Evolutionary conservation across 2,888 invertebrate genomes (phyloP).

Genomic region (Drosophila villosipedis): DNA sequence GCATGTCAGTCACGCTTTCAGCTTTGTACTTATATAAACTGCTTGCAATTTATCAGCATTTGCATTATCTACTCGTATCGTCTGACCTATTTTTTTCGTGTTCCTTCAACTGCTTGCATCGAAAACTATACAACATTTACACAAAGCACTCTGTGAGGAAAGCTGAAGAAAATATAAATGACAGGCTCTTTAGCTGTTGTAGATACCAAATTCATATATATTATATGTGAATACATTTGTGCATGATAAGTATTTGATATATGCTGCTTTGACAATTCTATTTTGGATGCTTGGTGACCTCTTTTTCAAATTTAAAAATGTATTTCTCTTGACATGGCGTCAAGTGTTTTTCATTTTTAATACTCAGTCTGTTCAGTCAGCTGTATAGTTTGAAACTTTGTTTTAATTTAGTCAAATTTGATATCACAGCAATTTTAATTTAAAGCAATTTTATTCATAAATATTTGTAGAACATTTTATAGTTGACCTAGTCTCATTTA

Average conservation of each 20-base stretch:
- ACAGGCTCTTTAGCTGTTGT: background rate
- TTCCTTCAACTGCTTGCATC: constrained; percentile 3
- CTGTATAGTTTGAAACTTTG: background rate
- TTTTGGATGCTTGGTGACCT: background rate
- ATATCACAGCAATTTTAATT: background rate
- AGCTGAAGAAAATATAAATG: background rate
- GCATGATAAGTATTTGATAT: background rate
- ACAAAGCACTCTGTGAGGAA: background rate
- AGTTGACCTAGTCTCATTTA: background rate
- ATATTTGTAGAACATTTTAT: background rate
- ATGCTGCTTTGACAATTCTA: background rate
- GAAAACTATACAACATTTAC: constrained; percentile 12
- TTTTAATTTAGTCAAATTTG: background rate
- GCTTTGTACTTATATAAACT: constrained; percentile 70
- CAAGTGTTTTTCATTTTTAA: background rate
- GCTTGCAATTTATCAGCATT: constrained; percentile 77
- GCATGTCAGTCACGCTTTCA: constrained; percentile 81
- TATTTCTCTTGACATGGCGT: background rate
- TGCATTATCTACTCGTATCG: constrained; percentile 44
- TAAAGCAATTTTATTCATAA: background rate
- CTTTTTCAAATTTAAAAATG: background rate
- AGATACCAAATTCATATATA: background rate
- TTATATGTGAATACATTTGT: background rate
- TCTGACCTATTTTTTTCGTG: constrained; percentile 31
- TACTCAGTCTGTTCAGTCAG: background rate